A percentile compares a stretch with the other conserved stretches of the same genome.
Evolutionary conservation across 2,888 invertebrate genomes (phyloP).

Genomic region (Steromphala cineraria): DNA sequence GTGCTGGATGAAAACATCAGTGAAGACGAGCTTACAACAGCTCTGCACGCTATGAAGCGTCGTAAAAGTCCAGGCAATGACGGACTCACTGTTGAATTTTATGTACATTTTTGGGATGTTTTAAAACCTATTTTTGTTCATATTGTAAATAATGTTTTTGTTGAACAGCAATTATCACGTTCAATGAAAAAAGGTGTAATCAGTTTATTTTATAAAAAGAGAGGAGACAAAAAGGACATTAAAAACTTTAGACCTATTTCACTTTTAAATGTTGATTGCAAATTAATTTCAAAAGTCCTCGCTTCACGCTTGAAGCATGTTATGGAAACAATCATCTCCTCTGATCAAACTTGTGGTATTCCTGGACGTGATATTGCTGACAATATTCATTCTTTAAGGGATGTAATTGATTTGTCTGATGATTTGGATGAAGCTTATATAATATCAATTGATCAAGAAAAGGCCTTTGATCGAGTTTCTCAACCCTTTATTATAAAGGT

Average conservation of each 20-base stretch:
- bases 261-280: not conserved
- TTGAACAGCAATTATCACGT: not conserved
- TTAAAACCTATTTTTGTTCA: not conserved
- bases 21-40: not conserved
- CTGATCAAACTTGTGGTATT: not conserved
- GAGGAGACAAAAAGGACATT: not conserved
- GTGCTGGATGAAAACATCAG: not conserved
- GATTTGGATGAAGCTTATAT: not conserved
- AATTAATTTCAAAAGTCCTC: not conserved
- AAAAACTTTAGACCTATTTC: not conserved
- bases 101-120: not conserved
- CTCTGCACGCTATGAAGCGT: not conserved
- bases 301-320: not conserved
- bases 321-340: not conserved
- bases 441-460: not conserved
- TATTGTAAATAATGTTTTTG: not conserved
- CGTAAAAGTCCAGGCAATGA: constrained; percentile 11
- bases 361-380: not conserved
- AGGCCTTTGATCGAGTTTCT: not conserved
- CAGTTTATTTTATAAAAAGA: not conserved
- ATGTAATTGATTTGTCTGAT: not conserved
- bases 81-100: not conserved
- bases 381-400: not conserved
- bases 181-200: not conserved
- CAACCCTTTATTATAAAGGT: not conserved